Conservation (phyloP, 2,113 vertebrate species). For the Lycocorax pyrrhopterus region DNA sequence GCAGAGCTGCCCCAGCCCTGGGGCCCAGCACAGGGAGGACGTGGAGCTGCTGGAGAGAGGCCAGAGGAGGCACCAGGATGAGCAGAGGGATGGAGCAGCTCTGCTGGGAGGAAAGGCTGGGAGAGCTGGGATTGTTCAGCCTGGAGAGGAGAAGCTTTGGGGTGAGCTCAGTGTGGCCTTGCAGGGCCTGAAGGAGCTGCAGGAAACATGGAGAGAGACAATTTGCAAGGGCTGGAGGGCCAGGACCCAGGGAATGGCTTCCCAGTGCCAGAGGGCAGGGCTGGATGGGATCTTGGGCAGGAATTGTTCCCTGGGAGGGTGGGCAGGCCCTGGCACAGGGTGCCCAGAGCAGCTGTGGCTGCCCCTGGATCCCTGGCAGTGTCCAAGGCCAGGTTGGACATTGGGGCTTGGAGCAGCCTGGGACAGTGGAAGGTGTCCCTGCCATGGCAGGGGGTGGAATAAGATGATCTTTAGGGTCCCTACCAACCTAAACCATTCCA, state of each 20-base stretch:
- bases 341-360: not conserved
- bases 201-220: no score
- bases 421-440: not conserved
- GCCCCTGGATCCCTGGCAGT: not conserved
- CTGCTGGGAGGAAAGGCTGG: no score
- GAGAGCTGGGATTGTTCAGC: no score
- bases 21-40: not conserved
- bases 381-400: not conserved
- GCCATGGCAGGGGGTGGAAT: not conserved
- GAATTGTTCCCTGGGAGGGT: not conserved
- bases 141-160: no score
- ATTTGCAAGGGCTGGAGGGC: not conserved
- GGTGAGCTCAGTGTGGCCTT: no score
- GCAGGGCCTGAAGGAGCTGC: no score
- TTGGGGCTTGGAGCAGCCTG: not conserved
- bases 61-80: no score
- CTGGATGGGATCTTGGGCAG: not conserved
- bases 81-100: no score
- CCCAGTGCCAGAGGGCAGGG: accelerated
- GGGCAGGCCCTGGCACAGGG: not conserved
- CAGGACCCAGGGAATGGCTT: not conserved
- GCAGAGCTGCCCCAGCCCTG: not conserved
- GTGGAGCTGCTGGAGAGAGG: not conserved
- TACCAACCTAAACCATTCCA: not conserved
- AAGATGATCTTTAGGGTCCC: accelerated